Base-by-base conservation (phyloP, 2,797 vertebrate genomes). In the Myotis daubentonii region DNA sequence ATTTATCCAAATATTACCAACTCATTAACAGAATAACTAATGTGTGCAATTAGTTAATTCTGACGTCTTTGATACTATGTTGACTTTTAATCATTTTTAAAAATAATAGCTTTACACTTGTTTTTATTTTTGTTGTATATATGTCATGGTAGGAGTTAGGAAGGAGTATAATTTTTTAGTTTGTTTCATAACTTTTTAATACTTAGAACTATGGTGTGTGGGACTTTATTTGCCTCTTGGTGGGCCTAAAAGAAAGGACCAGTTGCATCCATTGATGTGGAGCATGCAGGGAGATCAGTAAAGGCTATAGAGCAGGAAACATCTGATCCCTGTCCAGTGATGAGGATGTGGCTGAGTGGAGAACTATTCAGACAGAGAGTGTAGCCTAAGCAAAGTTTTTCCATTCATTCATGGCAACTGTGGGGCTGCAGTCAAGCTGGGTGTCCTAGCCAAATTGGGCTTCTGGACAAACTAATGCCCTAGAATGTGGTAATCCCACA, bases 331-430 rank as follows among this genome's bases (percentile, higher is more conserved):
- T 85, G 36, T 47, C 57, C 19, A n/a, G 36, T 74, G 55, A 33
- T 28, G 20, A 57, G 47, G 23, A 13, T n/a, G n/a, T 79, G 55
- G 28, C 81, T 51, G 5, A 60, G 4, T 41, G 41, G 23, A 68
- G 47, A 78, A 33, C 33, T 8, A 28, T 49, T 72, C 22, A 44
- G 49, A 75, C 41, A 41, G 41, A 41, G n/a, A 49, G 25, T 16
- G 0, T 22, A 30, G 8, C 55, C 78, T 25, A n/a, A 49, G 30
- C 33, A 6, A 10, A 84, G n/a, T 49, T 83, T 17, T 53, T 17
- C n/a, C 22, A 1, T 47, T 13, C 4, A 3, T 10, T 7, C 2
- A 1, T 0, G 8, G 47, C 28, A 47, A 7, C 9, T 22, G 4
- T 6, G 28, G 41, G 36, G 9, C 57, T 28, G 17, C 16, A 3